Base-by-base conservation (phyloP, 2,113 vertebrate species). In the Dendropsophus ebraccatus region DNA sequence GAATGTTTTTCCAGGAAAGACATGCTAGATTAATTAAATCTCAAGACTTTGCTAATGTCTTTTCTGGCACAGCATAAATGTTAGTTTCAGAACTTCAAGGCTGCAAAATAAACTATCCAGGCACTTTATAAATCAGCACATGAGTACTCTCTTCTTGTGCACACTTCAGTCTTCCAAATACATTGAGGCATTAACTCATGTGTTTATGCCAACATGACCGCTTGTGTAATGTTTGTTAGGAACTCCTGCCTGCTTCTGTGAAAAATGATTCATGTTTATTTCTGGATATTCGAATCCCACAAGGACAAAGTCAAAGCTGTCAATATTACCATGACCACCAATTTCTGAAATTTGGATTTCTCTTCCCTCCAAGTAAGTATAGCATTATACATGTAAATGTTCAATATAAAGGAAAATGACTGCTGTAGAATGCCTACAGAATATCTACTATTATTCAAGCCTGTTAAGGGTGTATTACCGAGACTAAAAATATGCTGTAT, bases 311-410 rank as follows among this genome's bases (percentile, higher is more conserved):
- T 87, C 94, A 94, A 70, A 93, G 90, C 0, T 95, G 95, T 88
- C 91, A 88, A 13, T 94, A 93, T 89, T 94, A 95, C 84, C 90
- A 90, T 87, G 90, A n/a, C 58, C 93, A 91, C 0, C 72, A 84
- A 81, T 88, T 0, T 23, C 77, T 94, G 28, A 93, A 90, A 70
- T 94, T 93, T 0, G 94, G 93, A 17, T 94, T 95, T 89, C 91
- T 95, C 35, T 88, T 83, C 56, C 93, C 94, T 78, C 92, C 92
- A 87, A 81, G 95, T 95, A 89, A 87, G 88, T 91, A 73, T 23
- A 85, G 19, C 5, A 73, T 79, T 25, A 13, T 62, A 60, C 7
- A 30, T 30, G 6, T 65, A 30, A 30, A 65, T 65, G 28, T 30
- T 65, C 11, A 13, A 14, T 62, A 13, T 14, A 65, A 32, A 16